Percentiles rank a stretch among this genome's conserved stretches.
Evolutionary conservation across 2,797 vertebrate species (phyloP).

Genomic region (Acrossocheilus fasciatus): DNA sequence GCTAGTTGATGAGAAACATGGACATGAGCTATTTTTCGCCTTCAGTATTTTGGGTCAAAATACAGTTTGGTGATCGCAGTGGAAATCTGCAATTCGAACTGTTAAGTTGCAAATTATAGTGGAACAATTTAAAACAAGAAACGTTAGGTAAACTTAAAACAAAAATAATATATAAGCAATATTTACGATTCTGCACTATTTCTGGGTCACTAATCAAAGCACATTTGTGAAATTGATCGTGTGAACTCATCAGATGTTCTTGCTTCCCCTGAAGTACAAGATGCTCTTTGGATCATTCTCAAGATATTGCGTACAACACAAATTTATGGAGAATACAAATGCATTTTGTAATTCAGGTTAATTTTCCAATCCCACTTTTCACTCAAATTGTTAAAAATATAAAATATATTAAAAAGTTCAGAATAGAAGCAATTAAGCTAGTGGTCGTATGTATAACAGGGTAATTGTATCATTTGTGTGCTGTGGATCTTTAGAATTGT

Average conservation of each 20-base stretch:
- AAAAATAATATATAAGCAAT: neutral
- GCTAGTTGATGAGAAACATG: neutral
- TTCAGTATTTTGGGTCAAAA: neutral
- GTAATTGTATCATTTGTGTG: no score
- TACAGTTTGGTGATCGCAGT: neutral
- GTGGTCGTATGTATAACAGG: neutral
- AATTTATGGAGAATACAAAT: neutral
- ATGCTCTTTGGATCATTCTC: neutral
- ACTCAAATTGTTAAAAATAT: neutral
- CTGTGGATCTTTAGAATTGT: neutral
- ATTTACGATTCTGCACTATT: neutral
- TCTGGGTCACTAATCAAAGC: neutral
- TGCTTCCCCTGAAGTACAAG: neutral
- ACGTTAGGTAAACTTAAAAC: neutral
- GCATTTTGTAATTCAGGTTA: neutral
- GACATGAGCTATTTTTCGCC: neutral
- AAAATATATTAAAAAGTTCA: neutral
- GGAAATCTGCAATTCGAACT: neutral
- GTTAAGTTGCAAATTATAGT: neutral
- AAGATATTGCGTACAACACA: neutral
- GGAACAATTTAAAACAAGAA: neutral
- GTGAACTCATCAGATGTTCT: constrained; percentile 6
- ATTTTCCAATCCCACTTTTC: neutral
- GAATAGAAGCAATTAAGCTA: neutral
- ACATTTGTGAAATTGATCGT: neutral